Conservation (phyloP, 1,140 invertebrate genomes). For the Dinothrombium tinctorium region DNA sequence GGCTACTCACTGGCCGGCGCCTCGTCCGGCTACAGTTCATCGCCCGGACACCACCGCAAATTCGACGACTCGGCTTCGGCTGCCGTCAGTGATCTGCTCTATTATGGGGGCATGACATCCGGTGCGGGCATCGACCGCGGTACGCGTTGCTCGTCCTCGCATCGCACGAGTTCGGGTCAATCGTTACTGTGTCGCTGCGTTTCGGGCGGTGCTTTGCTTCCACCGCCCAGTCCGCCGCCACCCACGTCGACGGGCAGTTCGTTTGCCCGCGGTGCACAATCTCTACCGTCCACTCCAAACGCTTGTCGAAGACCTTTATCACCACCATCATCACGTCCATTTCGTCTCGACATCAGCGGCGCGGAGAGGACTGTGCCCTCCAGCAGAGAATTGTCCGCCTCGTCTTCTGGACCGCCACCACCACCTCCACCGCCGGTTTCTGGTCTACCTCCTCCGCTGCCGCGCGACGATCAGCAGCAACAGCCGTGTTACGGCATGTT, state of each 20-base stretch:
- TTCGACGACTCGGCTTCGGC: no score
- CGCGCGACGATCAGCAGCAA: neutral
- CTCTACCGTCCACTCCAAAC: conserved; percentile 11
- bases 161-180: no score
- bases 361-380: no score
- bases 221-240: neutral
- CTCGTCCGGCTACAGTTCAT: no score
- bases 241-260: neutral
- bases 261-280: conserved; percentile 8
- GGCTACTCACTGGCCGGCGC: no score
- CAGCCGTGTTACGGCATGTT: neutral
- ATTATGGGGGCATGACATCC: no score
- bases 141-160: no score
- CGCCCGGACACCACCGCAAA: no score
- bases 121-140: no score
- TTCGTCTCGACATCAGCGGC: neutral
- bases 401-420: neutral
- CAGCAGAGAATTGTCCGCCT: neutral
- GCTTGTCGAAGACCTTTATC: conserved; percentile 5
- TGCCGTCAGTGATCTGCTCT: no score
- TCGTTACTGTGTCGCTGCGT: neutral
- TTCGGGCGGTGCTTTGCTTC: conserved; percentile 2
- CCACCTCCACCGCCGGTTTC: neutral
- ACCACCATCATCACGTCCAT: neutral
- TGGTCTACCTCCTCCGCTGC: neutral